Conservation (phyloP, 2,888 invertebrate species). For the Rhingia campestris region DNA sequence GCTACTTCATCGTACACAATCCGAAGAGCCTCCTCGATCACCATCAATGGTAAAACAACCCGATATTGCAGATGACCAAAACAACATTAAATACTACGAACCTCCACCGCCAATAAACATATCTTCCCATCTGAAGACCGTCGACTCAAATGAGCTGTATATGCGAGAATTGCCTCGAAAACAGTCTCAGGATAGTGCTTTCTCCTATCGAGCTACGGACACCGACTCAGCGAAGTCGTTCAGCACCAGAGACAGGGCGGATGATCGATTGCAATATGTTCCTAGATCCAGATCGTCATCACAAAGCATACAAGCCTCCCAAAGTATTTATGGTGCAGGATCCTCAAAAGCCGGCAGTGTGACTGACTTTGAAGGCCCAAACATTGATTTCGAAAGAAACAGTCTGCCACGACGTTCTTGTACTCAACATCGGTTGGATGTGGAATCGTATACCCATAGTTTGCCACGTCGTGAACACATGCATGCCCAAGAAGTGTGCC, state of each 20-base stretch:
- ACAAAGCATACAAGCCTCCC: constrained; percentile 73
- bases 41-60: constrained; percentile 77
- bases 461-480: constrained; percentile 80
- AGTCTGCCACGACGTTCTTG: constrained; percentile 82
- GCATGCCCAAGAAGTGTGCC: constrained; percentile 80
- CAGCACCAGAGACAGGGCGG: constrained; percentile 46
- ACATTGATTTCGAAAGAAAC: constrained; percentile 82
- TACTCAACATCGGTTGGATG: constrained; percentile 80
- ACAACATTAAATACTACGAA: constrained; percentile 80
- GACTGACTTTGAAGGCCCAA: constrained; percentile 56
- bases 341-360: constrained; percentile 53
- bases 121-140: constrained; percentile 65
- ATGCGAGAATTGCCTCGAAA: constrained; percentile 71
- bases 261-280: constrained; percentile 55
- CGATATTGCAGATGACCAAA: constrained; percentile 75
- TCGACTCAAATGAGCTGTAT: constrained; percentile 57
- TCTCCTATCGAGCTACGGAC: constrained; percentile 76
- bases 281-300: constrained; percentile 63
- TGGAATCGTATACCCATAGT: constrained; percentile 81
- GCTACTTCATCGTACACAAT: constrained; percentile 91
- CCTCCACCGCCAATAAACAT: constrained; percentile 80
- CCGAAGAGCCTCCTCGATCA: constrained; percentile 92
- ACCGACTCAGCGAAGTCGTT: constrained; percentile 72
- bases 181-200: constrained; percentile 76
- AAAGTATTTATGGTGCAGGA: constrained; percentile 48